Evolutionary conservation across 2,888 invertebrate genomes (phyloP), one percentile per base, ranked within the genome.

Genomic region (Myathropa florea): DNA sequence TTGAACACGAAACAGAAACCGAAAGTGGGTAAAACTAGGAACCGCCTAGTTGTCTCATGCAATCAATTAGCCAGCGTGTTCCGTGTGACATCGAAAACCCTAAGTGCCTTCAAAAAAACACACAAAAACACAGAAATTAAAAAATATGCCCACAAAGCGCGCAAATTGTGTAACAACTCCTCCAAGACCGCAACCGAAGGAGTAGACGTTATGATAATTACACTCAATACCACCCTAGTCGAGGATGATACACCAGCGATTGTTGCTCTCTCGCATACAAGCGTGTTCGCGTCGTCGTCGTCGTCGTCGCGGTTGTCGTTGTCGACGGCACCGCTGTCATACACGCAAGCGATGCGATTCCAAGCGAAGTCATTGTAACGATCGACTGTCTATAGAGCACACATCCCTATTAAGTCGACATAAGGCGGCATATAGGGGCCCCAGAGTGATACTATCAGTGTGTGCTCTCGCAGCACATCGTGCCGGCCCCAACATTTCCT

Each of bases 401-500:
- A 55, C 33, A 79, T 71, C 61, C 73, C 83, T 79, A 75, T 83
- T 79, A 86, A 77, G 55, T 80, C 57, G 68, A 26, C 65, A 57
- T 33, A 36, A 39, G 36, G 59, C 36, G 33, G 46, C 18, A 2
- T 71, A 65, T 84, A 67, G 61, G 55, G 80, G 76, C 70, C 71
- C 46, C 46, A 46, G 46, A 46, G 68, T 59, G 75, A 78, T 79
- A 46, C 63, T 82, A 79, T 83, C 71, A 60, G 53, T 67, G 72
- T 67, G 23, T 73, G 67, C 57, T 55, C 21, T 55, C 65, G 46
- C 24, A 14, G 14, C 12, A 6, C 46, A 18, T 18, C 18, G 46
- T 36, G 60, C 33, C 28, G 57, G 82, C 82, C 78, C 82, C 90
- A 90, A 88, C 90, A 91, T 90, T 92, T 90, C 89, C 90, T 90